Base-by-base conservation (phyloP, 2,888 invertebrate species). In the Stegana nigrithorax region DNA sequence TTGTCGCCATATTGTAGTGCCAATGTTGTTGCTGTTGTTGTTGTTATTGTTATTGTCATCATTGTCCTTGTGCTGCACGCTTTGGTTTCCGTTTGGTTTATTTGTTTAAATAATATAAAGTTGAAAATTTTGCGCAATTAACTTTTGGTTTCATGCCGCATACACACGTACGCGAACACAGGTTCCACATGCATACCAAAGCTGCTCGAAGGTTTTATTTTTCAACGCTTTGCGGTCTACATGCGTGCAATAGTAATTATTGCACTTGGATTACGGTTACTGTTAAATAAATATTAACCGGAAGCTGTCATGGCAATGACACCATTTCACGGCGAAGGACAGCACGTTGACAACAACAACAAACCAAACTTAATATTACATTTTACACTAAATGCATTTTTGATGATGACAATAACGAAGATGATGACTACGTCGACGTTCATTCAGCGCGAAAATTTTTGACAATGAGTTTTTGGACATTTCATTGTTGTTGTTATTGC, bases 141-240 rank as follows among this genome's bases (percentile, higher is more conserved):
- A 62, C 51, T 62, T 62, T 60, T 55, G 45, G 58, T 70, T 70
- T 66, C 55, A 56, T 69, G 67, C 76, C 71, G 27, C 29, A 44
- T 10, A 6, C 29, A 23, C 53, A 29, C 56, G 25, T 23, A 50
- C 56, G 23, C 39, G 39, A 64, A 64, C 65, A 66, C 70, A 74
- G 71, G 63, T 72, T 62, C 59, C 12, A 27, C 56, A 39, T 36
- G 23, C 51, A n/a, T 42, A 17, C 29, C 47, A 50, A n/a, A n/a
- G n/a, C n/a, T n/a, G n/a, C n/a, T n/a, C n/a, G n/a, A n/a, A n/a
- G n/a, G n/a, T n/a, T n/a, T n/a, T n/a, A n/a, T n/a, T n/a, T n/a
- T n/a, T n/a, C n/a, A n/a, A n/a, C n/a, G n/a, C n/a, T n/a, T n/a
- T 42, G 57, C 51, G 25, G 42, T 51, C 51, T 50, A 27, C 17